phyloP scores from a whole-genome alignment of 2,113 vertebrate genomes.

The Periophthalmus modestus region DNA sequence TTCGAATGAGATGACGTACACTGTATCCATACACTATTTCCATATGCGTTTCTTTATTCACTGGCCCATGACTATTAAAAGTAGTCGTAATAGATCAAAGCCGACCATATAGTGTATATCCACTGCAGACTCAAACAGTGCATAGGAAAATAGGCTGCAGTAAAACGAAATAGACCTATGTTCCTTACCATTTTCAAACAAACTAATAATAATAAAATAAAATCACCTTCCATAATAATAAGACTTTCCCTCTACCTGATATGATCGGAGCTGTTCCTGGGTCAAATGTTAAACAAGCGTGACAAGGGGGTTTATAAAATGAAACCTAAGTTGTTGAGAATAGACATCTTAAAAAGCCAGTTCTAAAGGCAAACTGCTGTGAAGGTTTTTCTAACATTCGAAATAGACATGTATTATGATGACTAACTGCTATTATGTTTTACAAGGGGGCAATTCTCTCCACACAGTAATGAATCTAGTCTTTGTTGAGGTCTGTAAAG shows the following conservation, averaged over 20 bases:
- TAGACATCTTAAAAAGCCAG: neutral
- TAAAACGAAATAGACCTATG: conserved; percentile 3
- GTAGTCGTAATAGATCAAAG: neutral
- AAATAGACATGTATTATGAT: conserved; percentile 35
- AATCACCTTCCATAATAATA: neutral
- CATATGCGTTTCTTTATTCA: neutral
- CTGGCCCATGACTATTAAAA: neutral
- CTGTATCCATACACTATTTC: neutral
- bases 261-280: conserved; percentile 10
- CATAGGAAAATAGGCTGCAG: neutral
- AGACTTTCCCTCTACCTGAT: neutral
- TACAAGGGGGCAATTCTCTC: conserved; percentile 42
- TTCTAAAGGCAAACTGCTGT: conserved; percentile 14
- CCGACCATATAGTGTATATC: neutral
- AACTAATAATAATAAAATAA: conserved; percentile 11
- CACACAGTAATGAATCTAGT: conserved; percentile 51
- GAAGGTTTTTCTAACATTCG: conserved; percentile 28
- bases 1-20: neutral
- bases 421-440: conserved; percentile 42
- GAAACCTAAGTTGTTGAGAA: conserved; percentile 14
- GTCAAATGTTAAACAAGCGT: conserved; percentile 10
- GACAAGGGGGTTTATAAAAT: conserved; percentile 4
- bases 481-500: conserved; percentile 47
- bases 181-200: conserved; percentile 25
- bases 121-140: neutral